Conservation (phyloP, 1,140 invertebrate genomes). For the Aricia agestis region DNA sequence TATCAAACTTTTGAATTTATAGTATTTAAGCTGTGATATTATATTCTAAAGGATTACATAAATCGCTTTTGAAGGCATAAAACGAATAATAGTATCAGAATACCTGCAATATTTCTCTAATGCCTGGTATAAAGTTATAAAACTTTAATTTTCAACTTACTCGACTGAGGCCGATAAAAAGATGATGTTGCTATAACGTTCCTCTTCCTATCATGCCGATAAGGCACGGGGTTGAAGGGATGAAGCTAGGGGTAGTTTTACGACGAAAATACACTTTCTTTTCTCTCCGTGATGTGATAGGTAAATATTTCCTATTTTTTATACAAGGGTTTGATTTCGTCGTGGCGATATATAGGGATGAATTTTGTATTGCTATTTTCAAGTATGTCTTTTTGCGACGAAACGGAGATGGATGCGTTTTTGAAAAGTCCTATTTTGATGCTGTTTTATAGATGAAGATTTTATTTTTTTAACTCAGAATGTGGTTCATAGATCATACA, state of each 20-base stretch:
- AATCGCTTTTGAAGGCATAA: too few relatives aligned
- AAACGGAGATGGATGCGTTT: constrained; percentile 20
- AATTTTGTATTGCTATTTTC: constrained; percentile 11
- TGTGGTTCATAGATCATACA: too few relatives aligned
- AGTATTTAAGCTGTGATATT: too few relatives aligned
- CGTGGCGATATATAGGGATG: constrained; percentile 28
- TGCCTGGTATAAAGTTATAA: background rate
- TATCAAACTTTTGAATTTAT: too few relatives aligned
- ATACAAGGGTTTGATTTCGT: constrained; percentile 52
- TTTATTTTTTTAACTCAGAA: too few relatives aligned
- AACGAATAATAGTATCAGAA: too few relatives aligned
- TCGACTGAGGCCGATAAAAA: background rate
- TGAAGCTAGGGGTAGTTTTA: constrained; percentile 62
- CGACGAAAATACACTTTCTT: constrained; percentile 58
- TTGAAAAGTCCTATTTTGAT: too few relatives aligned
- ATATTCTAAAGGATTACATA: too few relatives aligned
- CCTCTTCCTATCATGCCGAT: constrained; percentile 32
- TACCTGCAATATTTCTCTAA: background rate
- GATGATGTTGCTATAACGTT: constrained; percentile 2
- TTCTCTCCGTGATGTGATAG: constrained; percentile 52
- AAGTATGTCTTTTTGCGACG: background rate
- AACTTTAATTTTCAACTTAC: constrained; percentile 6
- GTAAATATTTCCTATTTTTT: constrained; percentile 56
- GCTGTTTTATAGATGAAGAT: too few relatives aligned
- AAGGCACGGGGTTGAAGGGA: constrained; percentile 39